Base-by-base conservation (phyloP, 2,888 invertebrate genomes). In the Melikaiella ostensackeni region DNA sequence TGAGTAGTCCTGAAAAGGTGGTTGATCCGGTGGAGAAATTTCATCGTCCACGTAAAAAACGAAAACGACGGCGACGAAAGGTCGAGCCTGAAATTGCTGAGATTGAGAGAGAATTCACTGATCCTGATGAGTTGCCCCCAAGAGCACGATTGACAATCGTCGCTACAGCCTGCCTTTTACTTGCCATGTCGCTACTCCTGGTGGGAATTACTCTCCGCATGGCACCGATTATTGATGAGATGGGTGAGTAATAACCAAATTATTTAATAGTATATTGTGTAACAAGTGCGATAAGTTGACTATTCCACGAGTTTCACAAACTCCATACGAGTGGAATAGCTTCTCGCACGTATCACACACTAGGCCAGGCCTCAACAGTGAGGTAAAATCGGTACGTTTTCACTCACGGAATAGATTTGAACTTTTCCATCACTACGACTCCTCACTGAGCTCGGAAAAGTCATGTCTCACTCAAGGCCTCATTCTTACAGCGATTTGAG, bases 201-300 rank as follows among this genome's bases (percentile, higher is more conserved):
- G 98, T 98, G 42, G 98, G 98, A 21, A 96, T 98, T 77, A 98
- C 98, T 6, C 93, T 98, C 42, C 93, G 98, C 82, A 97, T 98
- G 97, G 98, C 98, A 19, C 98, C 98, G 16, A 95, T 98, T 84
- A 98, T 98, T 88, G 98, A 98, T 90, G 98, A 98, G 88, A 97
- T 98, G 96, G 98, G 98, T 98, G 92, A 95, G 96, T 94, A 24
- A 35, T 59, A 11, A 27, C 9, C 6, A 19, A 46, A 38, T 63
- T 30, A 24, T 55, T 55, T 35, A 46, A 38, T 38, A 9, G n/a
- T 50, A 2, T n/a, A 9, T n/a, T 16, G 2, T n/a, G n/a, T n/a
- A n/a, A n/a, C n/a, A n/a, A n/a, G n/a, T n/a, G n/a, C n/a, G n/a
- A n/a, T n/a, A n/a, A n/a, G n/a, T n/a, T n/a, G n/a, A n/a, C n/a